These are phyloP conservation scores for Forpus xanthops DNA, from an alignment of 2,797 vertebrate genomes.

Conservation along the genomic window DNA sequence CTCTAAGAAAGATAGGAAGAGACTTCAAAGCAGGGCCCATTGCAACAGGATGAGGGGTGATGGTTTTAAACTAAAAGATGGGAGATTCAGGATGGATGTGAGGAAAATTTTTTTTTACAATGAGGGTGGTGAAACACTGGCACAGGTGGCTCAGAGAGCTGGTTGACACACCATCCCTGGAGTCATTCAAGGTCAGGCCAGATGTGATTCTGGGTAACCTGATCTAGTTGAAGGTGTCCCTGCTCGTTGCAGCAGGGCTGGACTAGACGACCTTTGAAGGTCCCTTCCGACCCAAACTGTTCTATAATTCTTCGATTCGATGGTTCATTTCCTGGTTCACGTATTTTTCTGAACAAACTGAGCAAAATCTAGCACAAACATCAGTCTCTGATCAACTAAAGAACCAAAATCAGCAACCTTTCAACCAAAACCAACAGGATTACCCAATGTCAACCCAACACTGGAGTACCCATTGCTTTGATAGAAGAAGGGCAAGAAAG, in stretches of 20 bases:
- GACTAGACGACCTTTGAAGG: neutral
- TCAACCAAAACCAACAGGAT: neutral
- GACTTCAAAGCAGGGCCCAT: neutral
- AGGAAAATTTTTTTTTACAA: neutral
- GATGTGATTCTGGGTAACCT: neutral
- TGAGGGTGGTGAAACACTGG: neutral
- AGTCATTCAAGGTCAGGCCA: neutral
- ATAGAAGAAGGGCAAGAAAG: neutral
- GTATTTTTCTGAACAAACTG: neutral
- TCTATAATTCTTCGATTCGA: neutral
- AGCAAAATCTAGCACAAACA: constrained; percentile 6
- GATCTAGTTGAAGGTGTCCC: neutral
- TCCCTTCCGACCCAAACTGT: neutral
- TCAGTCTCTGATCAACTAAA: neutral
- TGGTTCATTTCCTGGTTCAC: neutral
- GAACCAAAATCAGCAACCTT: neutral
- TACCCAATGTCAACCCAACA: neutral
- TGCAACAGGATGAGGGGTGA: neutral
- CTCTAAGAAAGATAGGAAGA: neutral
- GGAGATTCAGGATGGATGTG: neutral
- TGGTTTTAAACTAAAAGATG: neutral
- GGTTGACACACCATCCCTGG: neutral
- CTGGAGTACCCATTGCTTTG: neutral
- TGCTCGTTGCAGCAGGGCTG: neutral
- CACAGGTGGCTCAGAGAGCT: neutral